These are phyloP conservation scores for Polia nebulosa DNA, from an alignment of 2,888 invertebrate genomes.

Conservation along the genomic window DNA sequence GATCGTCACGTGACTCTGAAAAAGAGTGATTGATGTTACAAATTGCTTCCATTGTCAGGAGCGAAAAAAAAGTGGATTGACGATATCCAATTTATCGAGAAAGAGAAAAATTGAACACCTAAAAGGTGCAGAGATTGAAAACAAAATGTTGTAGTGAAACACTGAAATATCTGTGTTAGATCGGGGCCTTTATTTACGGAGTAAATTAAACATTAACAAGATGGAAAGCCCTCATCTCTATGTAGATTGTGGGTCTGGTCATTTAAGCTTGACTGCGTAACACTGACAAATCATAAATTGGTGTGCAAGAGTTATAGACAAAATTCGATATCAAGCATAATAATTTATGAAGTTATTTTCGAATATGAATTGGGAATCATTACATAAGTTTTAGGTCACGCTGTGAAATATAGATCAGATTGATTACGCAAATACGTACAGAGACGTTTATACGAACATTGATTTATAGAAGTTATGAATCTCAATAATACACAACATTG, in stretches of 20 bases:
- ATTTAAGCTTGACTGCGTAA: slow-evolving; percentile 45
- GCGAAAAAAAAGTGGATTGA: slow-evolving; percentile 68
- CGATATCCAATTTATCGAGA: slow-evolving; percentile 71
- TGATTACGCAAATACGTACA: slow-evolving; percentile 26
- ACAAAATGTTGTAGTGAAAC: slow-evolving; percentile 45
- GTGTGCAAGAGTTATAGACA: slow-evolving; percentile 17
- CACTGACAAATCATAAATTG: slow-evolving; percentile 45
- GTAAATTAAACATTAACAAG: slow-evolving; percentile 66
- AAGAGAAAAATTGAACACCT: slow-evolving; percentile 62
- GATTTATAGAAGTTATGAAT: slow-evolving; percentile 32
- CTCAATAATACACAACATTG: slow-evolving; percentile 28
- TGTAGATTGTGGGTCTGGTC: slow-evolving; percentile 65
- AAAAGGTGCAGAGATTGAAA: slow-evolving; percentile 61
- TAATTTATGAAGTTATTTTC: neutral
- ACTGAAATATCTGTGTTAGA: slow-evolving; percentile 41
- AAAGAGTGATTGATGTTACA: slow-evolving; percentile 65
- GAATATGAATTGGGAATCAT: neutral
- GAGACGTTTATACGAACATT: slow-evolving; percentile 32
- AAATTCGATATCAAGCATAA: slow-evolving; percentile 12
- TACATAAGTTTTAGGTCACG: slow-evolving; percentile 13
- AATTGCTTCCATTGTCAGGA: slow-evolving; percentile 75
- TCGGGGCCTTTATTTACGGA: slow-evolving; percentile 52
- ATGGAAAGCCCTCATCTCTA: slow-evolving; percentile 63
- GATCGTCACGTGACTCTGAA: slow-evolving; percentile 40
- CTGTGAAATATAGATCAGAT: slow-evolving; percentile 30